A percentile compares a stretch with the other conserved stretches of the same genome.
Evolutionary conservation across 2,888 invertebrate genomes (phyloP).

Genomic region (Pyrochroa serraticornis): DNA sequence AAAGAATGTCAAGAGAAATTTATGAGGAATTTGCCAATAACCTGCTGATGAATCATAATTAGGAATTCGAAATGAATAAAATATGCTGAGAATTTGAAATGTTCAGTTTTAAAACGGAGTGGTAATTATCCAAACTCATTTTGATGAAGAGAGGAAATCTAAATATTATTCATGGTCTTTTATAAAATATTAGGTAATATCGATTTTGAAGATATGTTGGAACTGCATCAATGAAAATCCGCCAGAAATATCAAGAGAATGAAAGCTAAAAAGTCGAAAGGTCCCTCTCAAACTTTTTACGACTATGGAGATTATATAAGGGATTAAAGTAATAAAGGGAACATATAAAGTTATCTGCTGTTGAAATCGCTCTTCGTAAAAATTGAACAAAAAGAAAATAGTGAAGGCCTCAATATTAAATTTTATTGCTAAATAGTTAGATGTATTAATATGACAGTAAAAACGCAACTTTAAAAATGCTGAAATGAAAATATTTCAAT

Average conservation of each 20-base stretch:
- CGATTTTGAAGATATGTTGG: neutral
- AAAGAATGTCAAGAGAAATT: slow-evolving; percentile 5
- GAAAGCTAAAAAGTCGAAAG: slow-evolving; percentile 4
- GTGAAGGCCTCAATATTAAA: neutral
- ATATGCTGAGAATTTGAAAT: too few species aligned
- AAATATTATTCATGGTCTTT: neutral
- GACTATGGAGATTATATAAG: slow-evolving; percentile 13
- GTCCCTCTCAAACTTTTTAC: slow-evolving; percentile 18
- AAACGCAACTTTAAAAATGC: neutral
- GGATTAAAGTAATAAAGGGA: slow-evolving; percentile 25
- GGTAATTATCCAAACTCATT: slow-evolving; percentile 7
- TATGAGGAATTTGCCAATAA: slow-evolving; percentile 2
- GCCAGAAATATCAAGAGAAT: too few species aligned
- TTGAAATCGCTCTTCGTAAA: neutral
- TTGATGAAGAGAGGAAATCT: neutral
- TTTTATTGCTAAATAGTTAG: slow-evolving; percentile 1
- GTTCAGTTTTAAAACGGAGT: neutral
- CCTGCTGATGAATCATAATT: neutral
- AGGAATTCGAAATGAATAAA: too few species aligned
- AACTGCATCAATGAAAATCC: neutral
- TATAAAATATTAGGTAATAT: neutral
- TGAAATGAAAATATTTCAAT: slow-evolving; percentile 4
- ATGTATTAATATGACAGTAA: slow-evolving; percentile 7
- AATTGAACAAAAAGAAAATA: neutral
- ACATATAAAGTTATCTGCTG: slow-evolving; percentile 2